These are phyloP conservation scores for Fistularia tabacaria DNA, from an alignment of 2,797 vertebrate species.

Conservation along the genomic window DNA sequence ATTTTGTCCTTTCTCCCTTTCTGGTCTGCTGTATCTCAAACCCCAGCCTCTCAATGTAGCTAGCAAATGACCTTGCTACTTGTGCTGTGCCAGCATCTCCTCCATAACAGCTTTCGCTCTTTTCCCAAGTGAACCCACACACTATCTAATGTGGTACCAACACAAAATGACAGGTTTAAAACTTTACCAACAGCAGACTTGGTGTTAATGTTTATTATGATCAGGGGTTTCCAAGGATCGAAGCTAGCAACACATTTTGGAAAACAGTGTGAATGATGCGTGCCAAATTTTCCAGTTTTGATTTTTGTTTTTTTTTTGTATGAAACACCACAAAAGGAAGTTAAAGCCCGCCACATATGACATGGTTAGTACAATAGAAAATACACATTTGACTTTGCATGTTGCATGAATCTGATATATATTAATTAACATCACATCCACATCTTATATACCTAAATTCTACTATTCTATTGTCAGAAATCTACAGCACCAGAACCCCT, in stretches of 20 bases:
- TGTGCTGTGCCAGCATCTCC: slow-evolving; percentile 23
- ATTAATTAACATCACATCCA: too few species aligned
- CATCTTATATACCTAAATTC: too few species aligned
- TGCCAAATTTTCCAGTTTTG: neutral
- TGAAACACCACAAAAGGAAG: too few species aligned
- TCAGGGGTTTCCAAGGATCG: slow-evolving; percentile 19
- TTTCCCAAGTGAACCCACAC: slow-evolving; percentile 23
- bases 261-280: slow-evolving; percentile 33
- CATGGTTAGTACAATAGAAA: too few species aligned
- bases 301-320: neutral
- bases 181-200: slow-evolving; percentile 1
- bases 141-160: slow-evolving; percentile 25
- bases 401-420: too few species aligned
- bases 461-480: too few species aligned
- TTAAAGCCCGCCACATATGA: too few species aligned
- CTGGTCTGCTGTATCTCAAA: slow-evolving; percentile 10
- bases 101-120: slow-evolving; percentile 19
- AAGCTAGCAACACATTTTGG: slow-evolving; percentile 8
- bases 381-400: too few species aligned
- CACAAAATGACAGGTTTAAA: slow-evolving; percentile 22
- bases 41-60: slow-evolving; percentile 22
- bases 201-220: slow-evolving; percentile 29
- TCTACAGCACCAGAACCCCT: too few species aligned
- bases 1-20: slow-evolving; percentile 1
- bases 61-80: slow-evolving; percentile 36